phyloP scores from a whole-genome alignment of 2,888 invertebrate species.

The Thera obeliscata region DNA sequence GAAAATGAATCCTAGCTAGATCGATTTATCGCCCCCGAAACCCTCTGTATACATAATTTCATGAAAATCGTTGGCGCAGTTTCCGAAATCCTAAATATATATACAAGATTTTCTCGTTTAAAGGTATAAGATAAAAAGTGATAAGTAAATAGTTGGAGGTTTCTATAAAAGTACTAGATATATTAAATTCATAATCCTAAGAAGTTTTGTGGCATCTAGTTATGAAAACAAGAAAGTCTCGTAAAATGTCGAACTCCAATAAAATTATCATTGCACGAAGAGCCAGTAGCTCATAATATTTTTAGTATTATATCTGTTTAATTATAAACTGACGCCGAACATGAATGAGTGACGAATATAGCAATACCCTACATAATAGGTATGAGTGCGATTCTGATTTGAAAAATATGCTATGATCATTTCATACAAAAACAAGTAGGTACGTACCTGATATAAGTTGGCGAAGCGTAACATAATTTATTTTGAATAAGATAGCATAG shows the following conservation, averaged over 20 bases:
- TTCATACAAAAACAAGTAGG: not conserved
- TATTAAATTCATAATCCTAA: not conserved
- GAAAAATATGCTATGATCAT: not conserved
- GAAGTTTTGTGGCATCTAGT: slow-evolving; percentile 9
- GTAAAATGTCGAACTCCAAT: slow-evolving; percentile 12
- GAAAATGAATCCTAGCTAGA: too few relatives aligned
- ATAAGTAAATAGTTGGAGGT: too few relatives aligned
- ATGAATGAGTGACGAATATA: slow-evolving; percentile 16
- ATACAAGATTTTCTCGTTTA: too few relatives aligned
- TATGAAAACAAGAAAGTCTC: slow-evolving; percentile 10
- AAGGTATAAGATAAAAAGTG: too few relatives aligned
- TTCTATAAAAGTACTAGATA: too few relatives aligned
- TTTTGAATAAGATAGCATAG: slow-evolving; percentile 17
- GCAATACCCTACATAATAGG: slow-evolving; percentile 2
- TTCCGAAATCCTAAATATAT: too few relatives aligned
- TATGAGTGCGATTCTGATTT: not conserved
- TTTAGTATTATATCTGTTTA: slow-evolving; percentile 4
- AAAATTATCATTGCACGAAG: slow-evolving; percentile 10
- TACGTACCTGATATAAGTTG: not conserved
- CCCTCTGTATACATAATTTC: too few relatives aligned
- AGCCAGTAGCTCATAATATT: slow-evolving; percentile 11
- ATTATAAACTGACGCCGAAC: not conserved
- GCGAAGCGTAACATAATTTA: slow-evolving; percentile 4
- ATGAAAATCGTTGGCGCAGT: too few relatives aligned
- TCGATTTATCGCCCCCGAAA: too few relatives aligned